phyloP scores from a whole-genome alignment of 2,113 vertebrate species.

The Gymnobelideus leadbeateri region DNA sequence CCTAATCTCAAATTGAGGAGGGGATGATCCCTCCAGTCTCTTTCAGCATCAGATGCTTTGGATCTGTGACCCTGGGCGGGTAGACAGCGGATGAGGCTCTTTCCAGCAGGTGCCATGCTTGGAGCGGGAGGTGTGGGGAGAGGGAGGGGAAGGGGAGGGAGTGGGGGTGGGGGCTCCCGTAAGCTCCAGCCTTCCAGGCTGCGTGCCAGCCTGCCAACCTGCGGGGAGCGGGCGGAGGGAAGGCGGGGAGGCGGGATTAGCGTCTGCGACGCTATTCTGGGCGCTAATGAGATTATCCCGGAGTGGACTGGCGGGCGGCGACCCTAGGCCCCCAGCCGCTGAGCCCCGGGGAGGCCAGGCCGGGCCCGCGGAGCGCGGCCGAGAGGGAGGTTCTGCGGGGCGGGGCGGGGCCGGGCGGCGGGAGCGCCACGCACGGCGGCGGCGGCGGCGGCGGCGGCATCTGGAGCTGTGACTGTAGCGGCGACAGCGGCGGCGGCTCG shows the following conservation, averaged over 20 bases:
- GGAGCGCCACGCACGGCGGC: constrained; percentile 73
- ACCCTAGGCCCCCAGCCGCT: not conserved
- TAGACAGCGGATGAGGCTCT: not conserved
- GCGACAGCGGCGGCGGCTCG: constrained; percentile 87
- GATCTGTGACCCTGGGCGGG: not conserved
- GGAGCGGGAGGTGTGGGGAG: not conserved
- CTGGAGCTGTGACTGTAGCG: constrained; percentile 86
- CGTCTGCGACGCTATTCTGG: not conserved
- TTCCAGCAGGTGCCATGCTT: not conserved
- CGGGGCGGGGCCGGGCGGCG: not conserved
- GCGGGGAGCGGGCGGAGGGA: not conserved
- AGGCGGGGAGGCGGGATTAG: not conserved
- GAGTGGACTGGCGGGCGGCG: not conserved
- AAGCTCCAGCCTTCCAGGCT: not conserved
- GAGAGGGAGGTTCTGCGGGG: constrained; percentile 65
- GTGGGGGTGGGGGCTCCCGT: not conserved
- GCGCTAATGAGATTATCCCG: not conserved
- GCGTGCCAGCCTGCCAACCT: not conserved
- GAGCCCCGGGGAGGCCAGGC: not conserved
- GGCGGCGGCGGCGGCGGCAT: constrained; percentile 86
- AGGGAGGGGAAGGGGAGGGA: not conserved
- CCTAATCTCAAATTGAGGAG: not conserved
- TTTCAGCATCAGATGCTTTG: not conserved
- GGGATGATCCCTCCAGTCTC: not conserved
- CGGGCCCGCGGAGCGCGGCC: constrained; percentile 48